Conservation (phyloP, 2,888 invertebrate species). For the Mythimna impura region DNA sequence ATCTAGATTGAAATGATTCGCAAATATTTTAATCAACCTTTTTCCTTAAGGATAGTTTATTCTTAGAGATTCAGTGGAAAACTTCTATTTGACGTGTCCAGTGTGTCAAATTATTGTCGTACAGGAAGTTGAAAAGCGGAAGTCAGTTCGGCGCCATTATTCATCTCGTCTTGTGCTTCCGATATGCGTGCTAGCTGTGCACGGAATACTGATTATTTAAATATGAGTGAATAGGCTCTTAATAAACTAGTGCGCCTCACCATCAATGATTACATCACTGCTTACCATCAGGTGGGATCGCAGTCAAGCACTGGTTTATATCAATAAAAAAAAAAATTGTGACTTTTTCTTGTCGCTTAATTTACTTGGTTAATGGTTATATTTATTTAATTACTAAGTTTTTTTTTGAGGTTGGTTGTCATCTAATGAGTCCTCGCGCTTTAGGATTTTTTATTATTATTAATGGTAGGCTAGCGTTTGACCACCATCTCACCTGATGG, state of each 20-base stretch:
- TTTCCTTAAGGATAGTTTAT: slow-evolving; percentile 37
- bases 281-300: too few relatives aligned
- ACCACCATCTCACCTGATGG: too few relatives aligned
- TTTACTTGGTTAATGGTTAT: too few relatives aligned
- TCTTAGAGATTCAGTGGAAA: slow-evolving; percentile 31
- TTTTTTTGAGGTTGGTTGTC: background rate
- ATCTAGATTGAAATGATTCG: background rate
- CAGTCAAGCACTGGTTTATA: too few relatives aligned
- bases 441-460: too few relatives aligned
- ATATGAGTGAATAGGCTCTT: too few relatives aligned
- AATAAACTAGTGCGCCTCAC: too few relatives aligned
- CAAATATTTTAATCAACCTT: background rate
- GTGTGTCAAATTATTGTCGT: slow-evolving; percentile 36
- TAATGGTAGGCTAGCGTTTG: too few relatives aligned
- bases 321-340: too few relatives aligned
- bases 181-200: slow-evolving; percentile 36
- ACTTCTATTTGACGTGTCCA: slow-evolving; percentile 20
- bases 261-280: too few relatives aligned
- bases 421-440: background rate
- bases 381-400: background rate
- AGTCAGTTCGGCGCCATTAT: slow-evolving; percentile 39
- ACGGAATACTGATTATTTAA: slow-evolving; percentile 47
- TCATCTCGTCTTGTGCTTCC: slow-evolving; percentile 52
- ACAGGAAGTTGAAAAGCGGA: slow-evolving; percentile 54
- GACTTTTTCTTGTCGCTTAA: background rate